These are phyloP conservation scores for Prionailurus viverrinus DNA, from an alignment of 2,113 vertebrate species.

Conservation along the genomic window DNA sequence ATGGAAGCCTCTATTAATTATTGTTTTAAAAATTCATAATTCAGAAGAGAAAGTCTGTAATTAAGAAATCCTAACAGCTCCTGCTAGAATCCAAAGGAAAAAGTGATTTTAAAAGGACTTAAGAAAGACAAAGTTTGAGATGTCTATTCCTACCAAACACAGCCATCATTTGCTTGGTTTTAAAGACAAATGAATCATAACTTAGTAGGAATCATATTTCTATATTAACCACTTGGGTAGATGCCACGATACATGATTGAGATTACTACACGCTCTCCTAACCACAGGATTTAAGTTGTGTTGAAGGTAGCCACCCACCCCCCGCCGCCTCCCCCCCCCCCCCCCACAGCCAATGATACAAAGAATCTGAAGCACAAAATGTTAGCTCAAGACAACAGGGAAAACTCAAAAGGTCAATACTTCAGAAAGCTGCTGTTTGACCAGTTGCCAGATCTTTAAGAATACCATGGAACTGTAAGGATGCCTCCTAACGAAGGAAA, in stretches of 20 bases:
- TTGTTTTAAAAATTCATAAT: slow-evolving; percentile 9
- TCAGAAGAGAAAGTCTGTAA: slow-evolving; percentile 25
- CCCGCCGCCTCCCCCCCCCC: no score
- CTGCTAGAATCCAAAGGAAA: slow-evolving; percentile 49
- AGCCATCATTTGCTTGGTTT: slow-evolving; percentile 9
- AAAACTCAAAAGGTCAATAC: neutral
- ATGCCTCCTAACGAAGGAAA: neutral
- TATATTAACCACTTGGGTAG: neutral
- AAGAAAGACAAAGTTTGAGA: neutral
- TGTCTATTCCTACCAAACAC: neutral
- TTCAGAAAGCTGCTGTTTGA: neutral
- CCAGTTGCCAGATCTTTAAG: neutral
- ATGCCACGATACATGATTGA: neutral
- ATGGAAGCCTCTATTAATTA: neutral
- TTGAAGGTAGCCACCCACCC: neutral
- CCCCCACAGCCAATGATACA: neutral
- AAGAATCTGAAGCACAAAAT: neutral
- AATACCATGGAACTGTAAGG: neutral
- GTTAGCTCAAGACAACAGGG: neutral
- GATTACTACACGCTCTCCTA: neutral
- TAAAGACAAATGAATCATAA: slow-evolving; percentile 45
- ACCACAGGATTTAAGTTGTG: neutral
- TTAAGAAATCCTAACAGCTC: neutral
- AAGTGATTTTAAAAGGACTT: slow-evolving; percentile 30
- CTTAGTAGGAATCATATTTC: neutral